Evolutionary conservation across 2,888 invertebrate species (phyloP), one percentile per base, ranked within the genome.

Genomic region (Pemphredon lugubris): DNA sequence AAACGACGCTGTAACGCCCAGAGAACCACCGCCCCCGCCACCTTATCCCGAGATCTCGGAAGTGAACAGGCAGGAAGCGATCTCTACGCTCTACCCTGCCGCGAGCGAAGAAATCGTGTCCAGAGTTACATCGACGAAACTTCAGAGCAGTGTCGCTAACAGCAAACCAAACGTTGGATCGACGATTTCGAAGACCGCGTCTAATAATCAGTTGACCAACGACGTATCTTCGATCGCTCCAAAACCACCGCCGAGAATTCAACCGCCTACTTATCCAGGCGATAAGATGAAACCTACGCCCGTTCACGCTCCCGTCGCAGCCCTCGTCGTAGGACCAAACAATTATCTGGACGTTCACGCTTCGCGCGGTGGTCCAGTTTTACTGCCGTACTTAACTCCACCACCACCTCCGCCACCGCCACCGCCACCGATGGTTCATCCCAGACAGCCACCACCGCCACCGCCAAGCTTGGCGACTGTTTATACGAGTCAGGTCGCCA

Each of bases 361-460:
- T 1, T 92, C 92, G 14, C 91, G 91, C 77, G 89, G 90, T 0
- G 90, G 90, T 57, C 90, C 90, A 73, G 90, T 91, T 65, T 90
- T 91, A 37, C 90, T 91, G 55, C 90, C 91, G 70, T 91, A 91
- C 44, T 91, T 91, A 69, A 82, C 91, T 55, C 89, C 91, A 1
- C 93, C 95, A 0, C 92, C 94, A 2, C 94, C 95, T 0, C 95
- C 95, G 0, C 94, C 95, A 1, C 93, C 94, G 0, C 92, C 90
- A 72, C 92, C 88, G 2, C 89, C 79, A 2, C 77, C 77, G 0
- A 92, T 77, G 63, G 66, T 80, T 1, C 83, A 83, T 34, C 87
- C 87, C 5, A 91, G 91, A 47, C 90, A 93, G 0, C 95, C 2
- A 93, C 93, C 94, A 0, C 94, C 94, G 2, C 92, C 93, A 7